Evolutionary conservation across 2,797 vertebrate species (phyloP), one percentile per base, ranked within the genome.

Genomic region (Chanos chanos): DNA sequence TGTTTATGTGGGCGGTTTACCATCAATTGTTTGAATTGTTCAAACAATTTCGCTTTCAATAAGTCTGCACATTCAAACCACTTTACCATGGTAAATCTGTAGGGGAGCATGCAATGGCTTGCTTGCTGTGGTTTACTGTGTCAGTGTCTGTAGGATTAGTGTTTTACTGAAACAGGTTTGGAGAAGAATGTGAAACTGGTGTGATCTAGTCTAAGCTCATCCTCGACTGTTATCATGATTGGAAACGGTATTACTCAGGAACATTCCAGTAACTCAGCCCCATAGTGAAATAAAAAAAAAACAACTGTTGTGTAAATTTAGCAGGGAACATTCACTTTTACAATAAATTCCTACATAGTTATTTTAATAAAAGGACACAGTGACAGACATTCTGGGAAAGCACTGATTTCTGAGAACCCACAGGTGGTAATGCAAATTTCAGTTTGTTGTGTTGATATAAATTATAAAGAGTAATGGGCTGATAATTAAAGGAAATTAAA

Each of bases 151-250:
- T 56, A 51, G 72, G 74, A 80, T 81, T 80, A 81, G 55, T 25
- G 60, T 33, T 51, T 40, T 60, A 56, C 61, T 68, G 15, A 75
- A 82, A 81, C 81, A 74, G 81, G 84, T 88, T 87, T 82, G 77
- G 77, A 81, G 65, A 82, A 83, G 81, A 85, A 85, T 86, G 85
- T 66, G 68, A 65, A 56, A 77, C 83, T 68, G 77, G 81, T 77
- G 79, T 86, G 81, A 88, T 84, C 84, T 78, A 48, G 81, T 79
- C 77, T 85, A 64, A 64, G 75, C 76, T 85, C 75, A 78, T 78
- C 84, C 77, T 76, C 36, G 7, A 18, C 64, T 75, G 77, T 82
- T 84, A 80, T 82, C 74, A 84, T 59, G 13, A 43, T n/a, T n/a
- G n/a, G n/a, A n/a, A n/a, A n/a, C n/a, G n/a, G n/a, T n/a, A n/a